Conservation (phyloP, 2,888 invertebrate species). For the Hypena proboscidalis region DNA sequence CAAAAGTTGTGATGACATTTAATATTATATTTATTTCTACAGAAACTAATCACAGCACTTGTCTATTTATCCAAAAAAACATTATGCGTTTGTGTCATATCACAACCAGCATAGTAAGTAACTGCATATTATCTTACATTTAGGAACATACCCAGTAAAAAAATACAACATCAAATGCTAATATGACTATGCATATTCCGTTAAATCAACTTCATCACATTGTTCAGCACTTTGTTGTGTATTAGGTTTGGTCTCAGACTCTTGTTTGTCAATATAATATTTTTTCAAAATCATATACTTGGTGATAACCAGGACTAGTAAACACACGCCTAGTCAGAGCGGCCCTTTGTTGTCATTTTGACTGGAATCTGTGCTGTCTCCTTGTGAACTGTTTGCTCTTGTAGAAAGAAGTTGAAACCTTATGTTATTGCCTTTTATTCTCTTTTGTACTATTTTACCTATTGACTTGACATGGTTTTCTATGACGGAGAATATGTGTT, state of each 20-base stretch:
- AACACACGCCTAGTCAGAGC: slow-evolving; percentile 70
- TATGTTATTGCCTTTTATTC: slow-evolving; percentile 85
- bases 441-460: slow-evolving; percentile 87
- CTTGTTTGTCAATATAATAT: slow-evolving; percentile 51
- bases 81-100: too few relatives aligned
- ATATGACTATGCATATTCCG: slow-evolving; percentile 4
- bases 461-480: slow-evolving; percentile 79
- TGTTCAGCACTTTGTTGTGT: slow-evolving; percentile 19
- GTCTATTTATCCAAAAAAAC: too few relatives aligned
- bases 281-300: slow-evolving; percentile 66
- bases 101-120: too few relatives aligned
- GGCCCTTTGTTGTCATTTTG: slow-evolving; percentile 59
- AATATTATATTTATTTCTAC: too few relatives aligned
- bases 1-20: too few relatives aligned
- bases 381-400: slow-evolving; percentile 49
- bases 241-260: slow-evolving; percentile 10
- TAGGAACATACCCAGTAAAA: too few relatives aligned
- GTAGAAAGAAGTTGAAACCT: slow-evolving; percentile 87
- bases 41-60: too few relatives aligned
- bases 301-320: slow-evolving; percentile 55
- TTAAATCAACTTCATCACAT: slow-evolving; percentile 10
- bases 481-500: slow-evolving; percentile 83
- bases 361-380: slow-evolving; percentile 38
- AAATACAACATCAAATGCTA: slow-evolving; percentile 28
- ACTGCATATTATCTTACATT: neutral